Evolutionary conservation across 2,888 invertebrate genomes (phyloP), one percentile per base, ranked within the genome.

Genomic region (Eurois occulta): DNA sequence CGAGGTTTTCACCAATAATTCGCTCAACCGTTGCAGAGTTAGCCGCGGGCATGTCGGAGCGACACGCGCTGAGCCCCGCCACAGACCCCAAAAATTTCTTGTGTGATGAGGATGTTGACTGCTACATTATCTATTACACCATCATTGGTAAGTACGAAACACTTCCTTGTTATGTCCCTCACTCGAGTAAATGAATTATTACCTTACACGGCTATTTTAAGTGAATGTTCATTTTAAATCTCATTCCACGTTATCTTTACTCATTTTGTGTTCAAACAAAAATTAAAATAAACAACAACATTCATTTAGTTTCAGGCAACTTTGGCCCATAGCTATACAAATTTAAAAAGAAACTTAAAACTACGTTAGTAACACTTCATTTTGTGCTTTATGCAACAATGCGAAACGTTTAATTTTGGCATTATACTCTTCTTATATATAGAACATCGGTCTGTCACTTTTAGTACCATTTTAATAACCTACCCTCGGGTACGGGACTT

Each of bases 1-100:
- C 28, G 13, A 62, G 13, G 7, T 24, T 28, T 65, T n/a, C 0
- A 35, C 64, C 43, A 3, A 48, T 18, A 18, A 55, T 55, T 65
- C 1, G 10, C 13, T 43, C 0, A n/a, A 64, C n/a, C 16, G 52
- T 88, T 89, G 58, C 86, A 97, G 97, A 97, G 89, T 90, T 91
- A 67, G 94, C 93, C 69, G 93, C 86, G 3, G 97, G 97, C 1
- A 72, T 96, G 55, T 64, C 75, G 1, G 95, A 97, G 85, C 87
- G 86, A 0, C 91, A 93, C 64, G 80, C 88, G 21, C 90, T 97
- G 65, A 94, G 93, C 0, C 84, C 65, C 1, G 97, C 97, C 0
- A 85, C 86, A 32, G 97, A 97, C 87, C 95, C 94, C 0, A 97
- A 97, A 90, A 97, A 97, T 89, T 90, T 94, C 81, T 92, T 91